phyloP scores from a whole-genome alignment of 2,113 vertebrate species.

The Stomatorhinus ivindoensis region DNA sequence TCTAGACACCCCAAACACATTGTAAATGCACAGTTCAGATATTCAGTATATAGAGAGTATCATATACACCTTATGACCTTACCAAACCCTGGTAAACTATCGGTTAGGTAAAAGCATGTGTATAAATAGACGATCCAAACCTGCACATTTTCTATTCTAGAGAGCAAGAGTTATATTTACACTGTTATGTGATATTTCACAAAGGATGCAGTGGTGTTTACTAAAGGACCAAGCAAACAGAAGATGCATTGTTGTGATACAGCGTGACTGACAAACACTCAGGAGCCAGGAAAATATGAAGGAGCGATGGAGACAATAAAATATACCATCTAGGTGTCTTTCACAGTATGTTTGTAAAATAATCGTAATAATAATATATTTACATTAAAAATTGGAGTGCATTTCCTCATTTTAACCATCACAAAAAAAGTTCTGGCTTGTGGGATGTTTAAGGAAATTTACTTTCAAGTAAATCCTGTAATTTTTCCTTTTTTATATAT shows the following conservation, averaged over 20 bases:
- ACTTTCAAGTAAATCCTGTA: background rate
- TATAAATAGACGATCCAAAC: background rate
- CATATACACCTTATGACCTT: background rate
- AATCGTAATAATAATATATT: background rate
- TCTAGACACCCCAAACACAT: background rate
- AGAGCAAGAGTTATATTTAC: background rate
- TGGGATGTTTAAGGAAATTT: background rate
- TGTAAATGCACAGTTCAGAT: background rate
- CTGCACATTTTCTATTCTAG: background rate
- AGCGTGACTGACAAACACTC: background rate
- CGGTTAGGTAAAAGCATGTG: background rate
- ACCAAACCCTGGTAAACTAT: background rate
- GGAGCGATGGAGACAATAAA: background rate
- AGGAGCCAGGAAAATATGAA: background rate
- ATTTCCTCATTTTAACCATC: background rate
- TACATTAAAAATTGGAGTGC: background rate
- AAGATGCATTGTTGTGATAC: background rate
- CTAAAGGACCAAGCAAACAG: background rate
- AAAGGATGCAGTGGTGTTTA: background rate
- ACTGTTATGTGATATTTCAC: background rate
- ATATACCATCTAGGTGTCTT: background rate
- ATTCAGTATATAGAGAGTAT: background rate
- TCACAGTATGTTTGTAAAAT: background rate
- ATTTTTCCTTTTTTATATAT: background rate
- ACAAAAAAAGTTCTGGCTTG: background rate